Conservation (phyloP, 2,113 vertebrate species). For the Hemibagrus wyckioides region DNA sequence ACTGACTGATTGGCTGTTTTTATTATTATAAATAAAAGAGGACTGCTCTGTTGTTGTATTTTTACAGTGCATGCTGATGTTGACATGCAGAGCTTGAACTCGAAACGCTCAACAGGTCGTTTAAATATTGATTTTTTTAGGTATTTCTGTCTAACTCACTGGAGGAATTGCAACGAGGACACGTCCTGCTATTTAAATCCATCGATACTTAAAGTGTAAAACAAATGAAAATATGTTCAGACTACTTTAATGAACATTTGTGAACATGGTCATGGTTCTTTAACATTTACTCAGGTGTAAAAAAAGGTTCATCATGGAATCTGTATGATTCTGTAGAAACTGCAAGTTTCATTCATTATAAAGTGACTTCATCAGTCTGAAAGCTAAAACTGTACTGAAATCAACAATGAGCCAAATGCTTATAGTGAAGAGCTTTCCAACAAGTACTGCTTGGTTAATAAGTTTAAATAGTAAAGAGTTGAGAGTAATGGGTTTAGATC, state of each 20-base stretch:
- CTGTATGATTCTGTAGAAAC: no score
- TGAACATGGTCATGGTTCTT: no score
- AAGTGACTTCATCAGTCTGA: neutral
- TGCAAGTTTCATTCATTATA: neutral
- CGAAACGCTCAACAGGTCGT: neutral
- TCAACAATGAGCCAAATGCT: neutral
- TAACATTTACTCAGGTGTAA: neutral
- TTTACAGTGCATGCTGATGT: no score
- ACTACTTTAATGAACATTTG: neutral
- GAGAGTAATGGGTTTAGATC: neutral
- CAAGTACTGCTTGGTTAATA: neutral
- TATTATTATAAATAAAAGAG: neutral
- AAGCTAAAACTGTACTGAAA: neutral
- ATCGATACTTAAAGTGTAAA: neutral
- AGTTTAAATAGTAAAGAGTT: neutral
- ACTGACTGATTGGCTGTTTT: neutral
- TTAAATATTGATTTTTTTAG: neutral
- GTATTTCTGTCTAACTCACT: neutral
- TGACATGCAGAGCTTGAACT: no score
- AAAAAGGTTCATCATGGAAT: neutral
- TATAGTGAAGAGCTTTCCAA: neutral
- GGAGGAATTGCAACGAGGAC: neutral
- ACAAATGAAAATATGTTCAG: neutral
- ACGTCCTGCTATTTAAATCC: neutral
- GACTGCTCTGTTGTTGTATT: no score